Base-by-base conservation (phyloP, 2,113 vertebrate genomes). In the Telmatochromis brichardi region DNA sequence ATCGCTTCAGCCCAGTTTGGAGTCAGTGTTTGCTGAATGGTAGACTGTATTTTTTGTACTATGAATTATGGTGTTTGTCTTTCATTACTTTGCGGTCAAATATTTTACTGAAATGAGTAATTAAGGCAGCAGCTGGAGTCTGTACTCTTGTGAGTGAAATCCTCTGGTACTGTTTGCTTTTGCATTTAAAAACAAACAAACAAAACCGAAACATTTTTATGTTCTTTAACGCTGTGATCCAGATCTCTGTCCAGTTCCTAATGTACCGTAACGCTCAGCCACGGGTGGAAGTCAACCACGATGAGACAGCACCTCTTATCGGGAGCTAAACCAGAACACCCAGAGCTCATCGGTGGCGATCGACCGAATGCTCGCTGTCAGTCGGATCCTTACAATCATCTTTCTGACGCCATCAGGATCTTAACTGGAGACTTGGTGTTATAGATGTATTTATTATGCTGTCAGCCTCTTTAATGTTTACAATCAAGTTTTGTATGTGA, bases 161-260 rank as follows among this genome's bases (percentile, higher is more conserved):
- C 68, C 13, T 45, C 40, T 73, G 68, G 35, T 42, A 45, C 33
- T 13, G 33, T 37, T 19, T 65, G 37, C 13, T 42, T 73, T 42
- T 73, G 21, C 5, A 73, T 45, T 73, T 42, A 71, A 71, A 42
- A 71, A 71, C 35, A 35, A 63, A 63, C 31, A 35, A 63, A 7
- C 31, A 65, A 68, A 68, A 73, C 7, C 13, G 0, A 73, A 73
- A 73, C 21, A 26, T 23, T 78, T 83, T 50, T 31, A 13, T 21
- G 3, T 87, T 92, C 93, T 93, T 96, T 94, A 85, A 96, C 86
- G 0, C 17, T 4, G 35, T 17, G 10, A 6, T 58, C 90, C 95
- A 97, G 97, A 97, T 97, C 47, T 94, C 95, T 9, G 1, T 96
- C 15, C 97, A 97, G 95, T 97, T 97, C 80, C 1, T 97, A 1